Base-by-base conservation (phyloP, 2,888 invertebrate species). In the Eilema sororculum region DNA sequence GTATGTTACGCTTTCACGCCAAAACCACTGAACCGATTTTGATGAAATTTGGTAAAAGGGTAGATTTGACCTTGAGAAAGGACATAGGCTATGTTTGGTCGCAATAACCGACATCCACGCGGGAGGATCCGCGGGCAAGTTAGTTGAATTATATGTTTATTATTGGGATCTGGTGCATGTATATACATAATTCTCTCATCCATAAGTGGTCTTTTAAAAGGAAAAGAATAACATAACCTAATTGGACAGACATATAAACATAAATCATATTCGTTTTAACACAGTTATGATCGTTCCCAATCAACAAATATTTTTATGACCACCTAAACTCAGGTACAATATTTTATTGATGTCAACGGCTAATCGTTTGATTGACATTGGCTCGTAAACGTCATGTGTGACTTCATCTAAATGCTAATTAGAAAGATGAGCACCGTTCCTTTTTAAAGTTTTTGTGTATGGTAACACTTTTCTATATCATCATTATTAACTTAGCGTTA, bases 331-430 rank as follows among this genome's bases (percentile, higher is more conserved):
- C 41, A 63, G 59, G 63, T 59, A 67, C 22, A 65, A 67, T 67
- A 71, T 71, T 68, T 65, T 71, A 71, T 71, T 68, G 52, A 65
- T 71, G 65, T 68, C 67, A 68, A 60, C 65, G 60, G 28, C 16
- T 67, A 71, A 68, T 71, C 59, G 65, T 1, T 65, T 68, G 67
- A 70, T 73, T 68, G 69, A 65, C 65, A 60, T 33, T 52, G 24
- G 28, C n/a, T 70, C 67, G 52, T 70, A 73, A 73, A 73, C 68
- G 65, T 70, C 67, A 68, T n/a, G 57, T 65, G 37, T 63, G 46
- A 67, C 58, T 58, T 37, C 24, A 28, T 69, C 33, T 64, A 69
- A 57, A 69, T 58, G 57, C 57, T 73, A 67, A 69, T 73, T 69
- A 67, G 60, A 57, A 62, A 25, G 58, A 58, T 58, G 58, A 58